These are phyloP conservation scores for Numenius arquata DNA, from an alignment of 2,113 vertebrate genomes.

Conservation along the genomic window DNA sequence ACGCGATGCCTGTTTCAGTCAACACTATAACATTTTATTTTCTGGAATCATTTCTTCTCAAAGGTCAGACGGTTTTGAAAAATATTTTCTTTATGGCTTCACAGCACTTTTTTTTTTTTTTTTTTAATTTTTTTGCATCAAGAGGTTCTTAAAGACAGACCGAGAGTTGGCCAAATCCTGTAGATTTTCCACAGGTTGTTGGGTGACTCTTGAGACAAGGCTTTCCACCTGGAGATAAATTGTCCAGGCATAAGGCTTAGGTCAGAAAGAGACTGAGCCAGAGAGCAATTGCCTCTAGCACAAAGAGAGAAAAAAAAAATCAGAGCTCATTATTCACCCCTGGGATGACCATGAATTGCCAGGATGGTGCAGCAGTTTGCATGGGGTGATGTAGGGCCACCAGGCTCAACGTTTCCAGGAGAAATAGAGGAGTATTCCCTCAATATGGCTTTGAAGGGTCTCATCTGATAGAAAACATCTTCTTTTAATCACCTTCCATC, in stretches of 20 bases:
- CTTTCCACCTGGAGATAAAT: not conserved
- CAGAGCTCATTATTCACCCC: fast-evolving
- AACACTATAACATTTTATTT: not conserved
- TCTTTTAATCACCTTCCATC: not conserved
- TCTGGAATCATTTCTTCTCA: not conserved
- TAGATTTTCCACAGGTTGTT: not conserved
- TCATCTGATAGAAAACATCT: not conserved
- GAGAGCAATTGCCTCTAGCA: not conserved
- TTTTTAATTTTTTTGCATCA: not conserved
- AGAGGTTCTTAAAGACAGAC: not conserved
- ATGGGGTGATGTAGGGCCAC: not conserved
- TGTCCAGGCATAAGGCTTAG: not conserved
- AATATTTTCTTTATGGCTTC: not conserved
- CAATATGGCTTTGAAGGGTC: fast-evolving
- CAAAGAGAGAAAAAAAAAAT: not conserved
- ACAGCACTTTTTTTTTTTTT: not conserved
- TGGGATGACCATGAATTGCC: not conserved
- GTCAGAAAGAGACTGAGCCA: not conserved
- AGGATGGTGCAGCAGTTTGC: fast-evolving
- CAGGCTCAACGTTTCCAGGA: fast-evolving
- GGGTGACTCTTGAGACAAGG: not conserved
- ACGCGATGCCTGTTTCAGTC: not conserved
- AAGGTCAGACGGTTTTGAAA: not conserved
- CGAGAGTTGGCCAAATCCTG: not conserved
- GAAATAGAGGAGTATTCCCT: not conserved